Base-by-base conservation (phyloP, 1,140 invertebrate genomes). In the Orius laevigatus region DNA sequence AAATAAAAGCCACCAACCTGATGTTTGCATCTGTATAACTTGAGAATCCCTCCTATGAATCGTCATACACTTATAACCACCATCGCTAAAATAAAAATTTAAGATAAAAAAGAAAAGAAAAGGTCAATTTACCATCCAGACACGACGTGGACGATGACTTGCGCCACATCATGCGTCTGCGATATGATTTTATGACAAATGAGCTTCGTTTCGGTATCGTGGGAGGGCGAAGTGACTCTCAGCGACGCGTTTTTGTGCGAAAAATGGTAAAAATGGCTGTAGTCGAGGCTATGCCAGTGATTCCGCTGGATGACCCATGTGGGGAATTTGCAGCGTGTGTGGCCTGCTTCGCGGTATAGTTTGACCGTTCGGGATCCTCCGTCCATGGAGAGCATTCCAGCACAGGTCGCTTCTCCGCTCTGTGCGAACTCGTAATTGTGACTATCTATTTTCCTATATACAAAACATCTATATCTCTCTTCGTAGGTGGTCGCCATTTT, bases 361-460 rank as follows among this genome's bases (percentile, higher is more conserved):
- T 69, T 72, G 62, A 79, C 70, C 2, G 72, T 79, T 48, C 70
- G 66, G 12, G 74, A 74, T 2, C 77, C 79, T 53, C 80, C 78
- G 18, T 61, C 69, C 15, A 74, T 64, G 41, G 71, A 74, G 46
- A 70, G 66, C 10, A 87, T 65, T 2, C 83, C 84, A 47, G 75
- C 82, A 59, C 84, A 88, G 6, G 81, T 83, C 2, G 84, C 83
- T 56, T 87, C 82, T 0, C 79, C 83, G 6, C 80, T 84, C 56
- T 85, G 80, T 8, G 81, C 82, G 15, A 88, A 71, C 56, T 70
- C 64, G 58, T 74, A 79, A 3, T 56, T 58, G 34, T 62, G 59
- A 44, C 62, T 57, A 6, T 54, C 54, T 10, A 51, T 59, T 58
- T 70, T 66, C 59, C 69, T 70, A 55, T 74, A 78, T 32, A 78